Percentiles rank a stretch among this genome's conserved stretches.
Conservation (phyloP, 1,140 invertebrate species). For the Gonatopus flavifemur region DNA sequence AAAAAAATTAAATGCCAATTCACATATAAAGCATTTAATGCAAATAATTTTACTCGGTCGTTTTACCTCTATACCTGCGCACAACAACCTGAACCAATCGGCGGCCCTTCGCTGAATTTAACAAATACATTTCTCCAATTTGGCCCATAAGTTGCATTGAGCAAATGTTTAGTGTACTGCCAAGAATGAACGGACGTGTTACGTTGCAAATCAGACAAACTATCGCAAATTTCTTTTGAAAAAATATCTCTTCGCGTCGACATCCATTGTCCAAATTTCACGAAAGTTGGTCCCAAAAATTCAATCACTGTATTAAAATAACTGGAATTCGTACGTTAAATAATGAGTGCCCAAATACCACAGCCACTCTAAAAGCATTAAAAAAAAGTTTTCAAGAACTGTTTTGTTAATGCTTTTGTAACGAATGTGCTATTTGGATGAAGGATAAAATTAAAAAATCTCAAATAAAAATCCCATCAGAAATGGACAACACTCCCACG, state of each 20-base stretch:
- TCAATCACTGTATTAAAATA: constrained; percentile 43
- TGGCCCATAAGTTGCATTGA: constrained; percentile 45
- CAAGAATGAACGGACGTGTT: constrained; percentile 48
- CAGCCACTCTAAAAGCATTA: no score
- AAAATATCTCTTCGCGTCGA: constrained; percentile 58
- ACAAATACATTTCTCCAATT: constrained; percentile 49
- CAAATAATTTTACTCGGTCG: not conserved
- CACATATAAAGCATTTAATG: not conserved
- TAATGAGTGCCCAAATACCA: no score
- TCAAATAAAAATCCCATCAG: no score
- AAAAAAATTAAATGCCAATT: not conserved
- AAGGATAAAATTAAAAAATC: no score
- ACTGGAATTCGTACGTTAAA: no score
- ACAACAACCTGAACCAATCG: constrained; percentile 60
- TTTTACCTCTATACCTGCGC: constrained; percentile 51
- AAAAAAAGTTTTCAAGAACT: no score
- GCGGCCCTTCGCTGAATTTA: constrained; percentile 42
- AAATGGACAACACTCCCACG: no score
- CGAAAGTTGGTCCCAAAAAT: constrained; percentile 56
- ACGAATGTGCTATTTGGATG: no score
- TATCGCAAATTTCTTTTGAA: constrained; percentile 50
- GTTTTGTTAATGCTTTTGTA: no score
- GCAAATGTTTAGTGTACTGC: constrained; percentile 39
- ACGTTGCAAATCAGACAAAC: constrained; percentile 51
- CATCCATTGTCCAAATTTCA: constrained; percentile 62